Base-by-base conservation (phyloP, 2,888 invertebrate species). In the Scrobipalpa costella region DNA sequence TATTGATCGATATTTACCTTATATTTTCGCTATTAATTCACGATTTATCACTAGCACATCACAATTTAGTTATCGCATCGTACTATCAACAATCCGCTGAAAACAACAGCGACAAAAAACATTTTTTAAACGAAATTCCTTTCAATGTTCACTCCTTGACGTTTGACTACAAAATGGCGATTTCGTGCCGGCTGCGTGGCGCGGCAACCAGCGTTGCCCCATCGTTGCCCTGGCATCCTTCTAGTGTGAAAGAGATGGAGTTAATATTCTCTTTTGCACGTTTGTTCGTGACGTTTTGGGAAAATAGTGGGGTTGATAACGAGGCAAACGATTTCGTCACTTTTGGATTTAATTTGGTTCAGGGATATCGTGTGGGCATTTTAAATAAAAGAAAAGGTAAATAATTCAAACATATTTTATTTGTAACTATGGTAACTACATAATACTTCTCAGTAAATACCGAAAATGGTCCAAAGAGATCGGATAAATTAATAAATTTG, bases 111-210 rank as follows among this genome's bases (percentile, higher is more conserved):
- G 19, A 38, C 19, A 15, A 57, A 27, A 38, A 57, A 15, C 57
- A 57, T 57, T 38, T 38, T 38, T 11, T 9, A 19, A 5, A 6
- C n/a, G 9, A 33, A 65, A 44, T 52, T 62, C 5, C 15, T 63
- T 60, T 69, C 67, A 75, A 73, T 71, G 68, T 66, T 70, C 63
- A 71, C 73, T 57, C 69, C 62, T 66, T 71, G 76, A 73, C 73
- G 76, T 70, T 69, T 70, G 67, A 73, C 71, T 68, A 78, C 79
- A 80, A 80, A 80, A 80, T 80, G 80, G 80, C 75, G 77, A 70
- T 71, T 70, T 67, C 66, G 58, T 60, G 64, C 68, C 63, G 67
- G 65, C 44, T 49, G 70, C 67, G 69, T 63, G 69, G 65, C 64
- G 68, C 67, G 61, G 69, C 66, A 67, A 68, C 62, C 70, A 67